Evolutionary conservation across 2,888 invertebrate species (phyloP), one percentile per base, ranked within the genome.

Genomic region (Epinotia nisella): DNA sequence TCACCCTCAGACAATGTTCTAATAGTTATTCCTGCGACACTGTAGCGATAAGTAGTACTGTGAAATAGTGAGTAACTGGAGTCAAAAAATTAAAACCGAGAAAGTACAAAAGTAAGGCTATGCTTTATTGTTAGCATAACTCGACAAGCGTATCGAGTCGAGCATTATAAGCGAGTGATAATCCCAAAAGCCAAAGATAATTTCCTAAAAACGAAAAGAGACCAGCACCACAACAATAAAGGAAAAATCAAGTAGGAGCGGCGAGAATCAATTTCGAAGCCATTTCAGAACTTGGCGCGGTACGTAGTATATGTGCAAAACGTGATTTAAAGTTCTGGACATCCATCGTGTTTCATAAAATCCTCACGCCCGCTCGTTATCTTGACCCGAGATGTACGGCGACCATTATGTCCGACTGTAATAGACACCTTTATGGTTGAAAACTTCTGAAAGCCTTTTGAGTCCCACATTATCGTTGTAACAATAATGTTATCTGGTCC

Each of bases 371-470:
- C 67, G 72, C 69, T 70, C 70, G 67, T 75, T 71, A 53, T 74
- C 56, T 21, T 29, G 11, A 17, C 60, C 65, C 61, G 49, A 49
- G 45, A 68, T 67, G 60, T 53, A 49, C 61, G 51, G 41, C 62
- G 21, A 67, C 62, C 71, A 71, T 69, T 56, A 72, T 56, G 35
- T 21, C 21, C 41, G 4, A 67, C 59, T 69, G 71, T 65, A 69
- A 75, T 74, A 71, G 61, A 75, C 69, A 71, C 75, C 68, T 53
- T 74, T 70, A 55, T 61, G 67, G 67, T 70, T 73, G 66, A 41
- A 61, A 71, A 74, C 66, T 74, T 71, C 60, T 71, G 45, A 66
- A 66, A 68, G 55, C 66, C 69, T 69, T 64, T 64, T 53, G 19
- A 24, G 55, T 24, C 49, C 65, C 53, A 53, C 35, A 59, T 61